Conservation (phyloP, 2,113 vertebrate species). For the Theropithecus gelada region DNA sequence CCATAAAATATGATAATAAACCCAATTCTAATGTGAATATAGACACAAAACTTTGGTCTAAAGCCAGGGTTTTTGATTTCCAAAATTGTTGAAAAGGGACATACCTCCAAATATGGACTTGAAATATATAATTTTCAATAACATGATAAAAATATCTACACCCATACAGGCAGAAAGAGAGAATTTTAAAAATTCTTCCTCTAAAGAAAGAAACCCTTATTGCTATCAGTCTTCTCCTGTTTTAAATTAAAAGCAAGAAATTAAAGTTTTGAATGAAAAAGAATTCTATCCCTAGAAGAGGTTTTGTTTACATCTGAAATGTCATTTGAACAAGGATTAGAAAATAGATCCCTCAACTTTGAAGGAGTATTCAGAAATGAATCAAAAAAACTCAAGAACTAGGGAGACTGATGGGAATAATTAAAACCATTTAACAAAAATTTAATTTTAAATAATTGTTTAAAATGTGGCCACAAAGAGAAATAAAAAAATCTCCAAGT, state of each 20-base stretch:
- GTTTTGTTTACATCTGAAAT: constrained; percentile 24
- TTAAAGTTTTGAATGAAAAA: constrained; percentile 6
- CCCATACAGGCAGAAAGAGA: background rate
- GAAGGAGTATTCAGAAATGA: constrained; percentile 20
- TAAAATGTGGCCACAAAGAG: background rate
- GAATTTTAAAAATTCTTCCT: background rate
- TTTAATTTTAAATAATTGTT: constrained; percentile 5
- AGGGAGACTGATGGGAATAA: background rate
- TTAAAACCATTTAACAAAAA: background rate
- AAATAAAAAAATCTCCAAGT: background rate
- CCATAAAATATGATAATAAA: background rate
- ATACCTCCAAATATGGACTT: background rate
- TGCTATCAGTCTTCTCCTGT: background rate
- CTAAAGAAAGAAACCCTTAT: background rate
- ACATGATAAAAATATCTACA: background rate
- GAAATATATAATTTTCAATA: background rate
- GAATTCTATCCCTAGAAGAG: background rate
- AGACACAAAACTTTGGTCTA: background rate
- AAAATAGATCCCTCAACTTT: background rate
- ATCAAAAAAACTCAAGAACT: background rate
- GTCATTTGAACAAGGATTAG: background rate
- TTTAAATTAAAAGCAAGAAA: constrained; percentile 36
- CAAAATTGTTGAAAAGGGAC: background rate
- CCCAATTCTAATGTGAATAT: background rate
- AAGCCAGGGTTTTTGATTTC: background rate